These are phyloP conservation scores for Gulo gulo DNA, from an alignment of 2,113 vertebrate species.

Conservation along the genomic window DNA sequence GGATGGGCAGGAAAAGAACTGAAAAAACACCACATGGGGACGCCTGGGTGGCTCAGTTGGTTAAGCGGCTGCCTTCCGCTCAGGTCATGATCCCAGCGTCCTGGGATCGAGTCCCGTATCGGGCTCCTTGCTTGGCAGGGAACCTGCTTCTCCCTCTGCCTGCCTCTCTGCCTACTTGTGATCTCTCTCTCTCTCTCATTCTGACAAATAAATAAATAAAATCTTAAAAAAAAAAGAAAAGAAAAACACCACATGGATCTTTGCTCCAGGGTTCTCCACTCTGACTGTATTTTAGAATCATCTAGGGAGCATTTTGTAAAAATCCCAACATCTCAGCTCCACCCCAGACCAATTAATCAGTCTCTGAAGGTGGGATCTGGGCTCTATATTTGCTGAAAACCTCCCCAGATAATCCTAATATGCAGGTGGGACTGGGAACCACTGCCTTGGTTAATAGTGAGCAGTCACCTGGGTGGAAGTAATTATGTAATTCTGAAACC, in stretches of 20 bases:
- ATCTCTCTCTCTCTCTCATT: too few species aligned
- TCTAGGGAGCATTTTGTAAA: slow-evolving; percentile 38
- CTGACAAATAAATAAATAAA: too few species aligned
- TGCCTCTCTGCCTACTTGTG: too few species aligned
- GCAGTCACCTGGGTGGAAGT: background rate
- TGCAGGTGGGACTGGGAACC: slow-evolving; percentile 34
- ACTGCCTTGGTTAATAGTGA: background rate
- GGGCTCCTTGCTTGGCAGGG: too few species aligned
- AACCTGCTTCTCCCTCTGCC: too few species aligned
- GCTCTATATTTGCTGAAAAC: background rate
- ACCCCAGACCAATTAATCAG: slow-evolving; percentile 11
- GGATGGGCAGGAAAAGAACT: background rate
- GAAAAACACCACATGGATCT: background rate
- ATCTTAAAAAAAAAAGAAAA: too few species aligned
- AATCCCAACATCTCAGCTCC: background rate
- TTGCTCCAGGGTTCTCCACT: background rate
- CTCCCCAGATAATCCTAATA: background rate
- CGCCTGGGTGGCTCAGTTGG: too few species aligned
- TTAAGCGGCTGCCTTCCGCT: too few species aligned
- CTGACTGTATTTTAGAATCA: slow-evolving; percentile 13
- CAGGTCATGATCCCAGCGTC: too few species aligned
- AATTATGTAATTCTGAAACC: slow-evolving; percentile 42
- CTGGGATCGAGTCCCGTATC: too few species aligned
- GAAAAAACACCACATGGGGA: background rate
- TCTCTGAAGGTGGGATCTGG: background rate